phyloP scores from a whole-genome alignment of 2,113 vertebrate genomes.

The Phylloscopus whistleri region DNA sequence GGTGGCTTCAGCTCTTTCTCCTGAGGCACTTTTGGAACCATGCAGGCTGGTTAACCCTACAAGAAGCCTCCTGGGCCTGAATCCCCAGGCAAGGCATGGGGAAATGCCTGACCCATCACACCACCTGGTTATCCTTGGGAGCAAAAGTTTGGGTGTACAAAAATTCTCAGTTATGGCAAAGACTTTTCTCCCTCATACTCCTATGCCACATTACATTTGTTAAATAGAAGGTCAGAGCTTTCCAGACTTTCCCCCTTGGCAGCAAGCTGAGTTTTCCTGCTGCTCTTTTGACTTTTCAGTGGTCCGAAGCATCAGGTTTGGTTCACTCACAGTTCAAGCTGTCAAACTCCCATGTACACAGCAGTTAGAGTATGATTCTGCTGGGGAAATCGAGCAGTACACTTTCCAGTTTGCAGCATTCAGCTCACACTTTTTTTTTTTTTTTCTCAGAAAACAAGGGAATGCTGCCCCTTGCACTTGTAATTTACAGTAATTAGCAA shows the following conservation, averaged over 20 bases:
- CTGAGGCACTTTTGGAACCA: background rate
- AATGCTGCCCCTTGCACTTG: background rate
- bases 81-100: background rate
- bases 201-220: background rate
- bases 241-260: background rate
- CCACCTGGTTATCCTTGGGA: background rate
- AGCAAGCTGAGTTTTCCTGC: background rate
- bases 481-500: background rate
- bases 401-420: background rate
- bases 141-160: background rate
- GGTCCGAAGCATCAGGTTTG: background rate
- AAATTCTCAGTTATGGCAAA: background rate
- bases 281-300: background rate
- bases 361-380: background rate
- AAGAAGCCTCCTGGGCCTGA: background rate
- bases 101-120: accelerated
- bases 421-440: background rate
- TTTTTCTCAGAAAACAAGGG: background rate
- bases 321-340: background rate
- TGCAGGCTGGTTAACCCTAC: background rate
- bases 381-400: background rate
- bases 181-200: background rate
- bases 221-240: background rate
- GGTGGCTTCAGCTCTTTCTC: background rate
- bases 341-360: background rate